Evolutionary conservation across 1,140 invertebrate species (phyloP).

Genomic region (Caenorhabditis tropicalis): DNA sequence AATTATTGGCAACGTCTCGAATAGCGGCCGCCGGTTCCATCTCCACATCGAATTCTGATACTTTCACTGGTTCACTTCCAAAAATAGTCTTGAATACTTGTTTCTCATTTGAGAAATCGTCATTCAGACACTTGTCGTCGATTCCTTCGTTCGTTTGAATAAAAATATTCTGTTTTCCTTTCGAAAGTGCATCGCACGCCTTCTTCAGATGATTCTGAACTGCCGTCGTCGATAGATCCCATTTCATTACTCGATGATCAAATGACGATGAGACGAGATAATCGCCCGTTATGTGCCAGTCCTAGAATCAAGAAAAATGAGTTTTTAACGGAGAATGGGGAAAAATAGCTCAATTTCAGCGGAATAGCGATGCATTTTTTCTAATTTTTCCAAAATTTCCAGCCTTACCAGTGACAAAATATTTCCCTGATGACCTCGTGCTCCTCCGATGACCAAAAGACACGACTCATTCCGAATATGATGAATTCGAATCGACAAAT

Average conservation of each 20-base stretch:
- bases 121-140: not conserved
- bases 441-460: not conserved
- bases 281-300: slow-evolving; percentile 12
- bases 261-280: not conserved
- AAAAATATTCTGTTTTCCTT: not conserved
- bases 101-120: no score
- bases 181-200: not conserved
- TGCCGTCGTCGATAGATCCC: not conserved
- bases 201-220: not conserved
- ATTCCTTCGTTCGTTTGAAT: not conserved
- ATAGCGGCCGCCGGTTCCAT: no score
- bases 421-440: not conserved
- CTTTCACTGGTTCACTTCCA: no score
- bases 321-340: no score
- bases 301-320: not conserved
- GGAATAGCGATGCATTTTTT: no score
- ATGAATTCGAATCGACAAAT: not conserved
- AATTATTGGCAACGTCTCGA: no score
- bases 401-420: not conserved
- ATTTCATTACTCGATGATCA: slow-evolving; percentile 27
- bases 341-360: no score
- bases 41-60: no score
- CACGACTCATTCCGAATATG: not conserved
- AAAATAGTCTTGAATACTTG: not conserved
- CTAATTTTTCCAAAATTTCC: no score